Conservation (phyloP, 2,888 invertebrate genomes). For the Margaritifera margaritifera region DNA sequence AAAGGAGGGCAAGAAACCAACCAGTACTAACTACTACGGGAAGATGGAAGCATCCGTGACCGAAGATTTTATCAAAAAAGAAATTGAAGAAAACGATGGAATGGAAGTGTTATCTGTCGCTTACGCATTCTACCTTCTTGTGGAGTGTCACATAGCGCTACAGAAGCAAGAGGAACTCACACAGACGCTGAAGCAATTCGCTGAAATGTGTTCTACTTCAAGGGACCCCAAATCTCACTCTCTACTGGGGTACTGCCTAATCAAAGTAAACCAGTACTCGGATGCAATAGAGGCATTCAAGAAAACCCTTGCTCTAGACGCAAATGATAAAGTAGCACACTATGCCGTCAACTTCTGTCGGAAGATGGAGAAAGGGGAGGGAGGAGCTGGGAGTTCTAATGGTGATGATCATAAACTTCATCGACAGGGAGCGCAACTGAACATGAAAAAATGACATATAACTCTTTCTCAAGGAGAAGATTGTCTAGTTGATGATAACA, state of each 20-base stretch:
- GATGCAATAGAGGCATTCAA: slow-evolving; percentile 35
- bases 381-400: no score
- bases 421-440: no score
- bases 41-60: slow-evolving; percentile 42
- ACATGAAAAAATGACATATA: no score
- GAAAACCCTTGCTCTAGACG: slow-evolving; percentile 24
- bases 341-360: no score
- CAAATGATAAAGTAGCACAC: slow-evolving; percentile 27
- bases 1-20: slow-evolving; percentile 40
- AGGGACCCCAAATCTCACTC: slow-evolving; percentile 34
- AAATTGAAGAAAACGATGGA: slow-evolving; percentile 39
- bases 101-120: slow-evolving; percentile 38
- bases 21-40: slow-evolving; percentile 46
- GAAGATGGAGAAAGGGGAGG: no score
- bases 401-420: no score
- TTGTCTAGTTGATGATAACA: no score
- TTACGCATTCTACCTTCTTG: slow-evolving; percentile 39
- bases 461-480: no score
- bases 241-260: slow-evolving; percentile 39
- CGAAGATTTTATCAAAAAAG: slow-evolving; percentile 40
- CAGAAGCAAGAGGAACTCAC: slow-evolving; percentile 38
- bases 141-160: slow-evolving; percentile 34
- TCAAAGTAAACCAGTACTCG: slow-evolving; percentile 40
- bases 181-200: slow-evolving; percentile 33
- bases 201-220: slow-evolving; percentile 26